These are phyloP conservation scores for Rhagologus leucostigma DNA, from an alignment of 2,113 vertebrate genomes.

Conservation along the genomic window DNA sequence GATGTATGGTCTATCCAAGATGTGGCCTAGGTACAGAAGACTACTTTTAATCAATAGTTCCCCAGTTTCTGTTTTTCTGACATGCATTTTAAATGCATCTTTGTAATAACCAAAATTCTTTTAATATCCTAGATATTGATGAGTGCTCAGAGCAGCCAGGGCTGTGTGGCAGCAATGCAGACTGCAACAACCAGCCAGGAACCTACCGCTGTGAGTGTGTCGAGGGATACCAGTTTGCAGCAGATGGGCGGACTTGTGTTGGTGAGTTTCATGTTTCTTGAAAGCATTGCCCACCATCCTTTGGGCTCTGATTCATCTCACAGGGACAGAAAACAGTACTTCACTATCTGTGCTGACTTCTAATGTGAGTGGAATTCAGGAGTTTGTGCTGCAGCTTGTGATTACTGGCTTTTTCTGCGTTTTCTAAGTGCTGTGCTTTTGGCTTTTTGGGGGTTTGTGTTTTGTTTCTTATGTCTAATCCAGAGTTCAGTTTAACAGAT, in stretches of 20 bases:
- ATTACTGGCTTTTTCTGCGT: background rate
- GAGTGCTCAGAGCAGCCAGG: constrained; percentile 83
- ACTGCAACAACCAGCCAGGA: constrained; percentile 91
- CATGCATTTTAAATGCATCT: background rate
- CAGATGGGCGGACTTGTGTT: constrained; percentile 78
- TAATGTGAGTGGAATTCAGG: background rate
- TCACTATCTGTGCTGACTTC: background rate
- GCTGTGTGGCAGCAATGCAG: constrained; percentile 77
- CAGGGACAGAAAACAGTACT: background rate
- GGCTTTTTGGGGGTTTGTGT: background rate
- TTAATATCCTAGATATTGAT: constrained; percentile 78
- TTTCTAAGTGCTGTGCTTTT: background rate
- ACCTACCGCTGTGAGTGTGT: constrained; percentile 91
- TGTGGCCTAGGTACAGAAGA: background rate
- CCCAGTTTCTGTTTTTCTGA: background rate
- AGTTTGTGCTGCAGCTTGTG: background rate
- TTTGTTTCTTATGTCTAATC: background rate
- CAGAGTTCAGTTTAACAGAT: background rate
- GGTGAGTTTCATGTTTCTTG: constrained; percentile 73
- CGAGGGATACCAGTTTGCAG: constrained; percentile 84
- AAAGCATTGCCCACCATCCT: background rate
- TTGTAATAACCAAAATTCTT: background rate
- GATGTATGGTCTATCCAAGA: background rate
- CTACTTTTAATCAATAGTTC: background rate
- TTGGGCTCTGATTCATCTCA: background rate